A percentile compares a stretch with the other conserved stretches of the same genome.
Evolutionary conservation across 2,113 vertebrate species (phyloP).

Genomic region (Todiramphus chloris): DNA sequence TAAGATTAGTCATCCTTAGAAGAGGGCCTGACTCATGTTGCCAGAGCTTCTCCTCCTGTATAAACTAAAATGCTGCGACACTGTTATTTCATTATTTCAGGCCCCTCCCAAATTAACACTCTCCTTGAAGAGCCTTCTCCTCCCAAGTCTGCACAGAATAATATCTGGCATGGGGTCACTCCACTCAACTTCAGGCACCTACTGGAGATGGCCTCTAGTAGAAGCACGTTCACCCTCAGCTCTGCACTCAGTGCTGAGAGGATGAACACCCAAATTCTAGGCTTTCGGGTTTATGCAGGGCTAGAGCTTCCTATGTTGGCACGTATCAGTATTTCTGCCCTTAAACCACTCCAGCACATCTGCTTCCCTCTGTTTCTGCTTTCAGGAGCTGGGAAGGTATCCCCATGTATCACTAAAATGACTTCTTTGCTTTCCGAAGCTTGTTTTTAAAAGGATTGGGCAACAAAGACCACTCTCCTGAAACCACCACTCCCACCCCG

Average conservation of each 20-base stretch:
- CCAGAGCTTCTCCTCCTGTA: conserved; percentile 30
- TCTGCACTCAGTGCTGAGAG: neutral
- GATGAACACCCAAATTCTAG: neutral
- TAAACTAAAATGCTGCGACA: conserved; percentile 18
- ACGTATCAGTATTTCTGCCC: neutral
- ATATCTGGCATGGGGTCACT: neutral
- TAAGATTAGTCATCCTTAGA: conserved; percentile 57
- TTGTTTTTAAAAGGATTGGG: neutral
- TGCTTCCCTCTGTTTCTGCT: neutral
- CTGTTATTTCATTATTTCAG: conserved; percentile 47
- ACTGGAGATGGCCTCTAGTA: neutral
- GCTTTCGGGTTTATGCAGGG: neutral
- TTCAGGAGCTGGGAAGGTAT: neutral
- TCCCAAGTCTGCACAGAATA: conserved; percentile 29
- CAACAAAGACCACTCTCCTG: neutral
- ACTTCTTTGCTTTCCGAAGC: neutral
- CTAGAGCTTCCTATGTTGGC: neutral
- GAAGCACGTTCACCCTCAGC: neutral
- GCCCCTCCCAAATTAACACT: conserved; percentile 12
- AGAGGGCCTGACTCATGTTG: conserved; percentile 37
- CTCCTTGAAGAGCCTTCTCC: conserved; percentile 43
- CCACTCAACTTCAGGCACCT: neutral
- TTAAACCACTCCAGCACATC: neutral
- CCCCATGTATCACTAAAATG: neutral
- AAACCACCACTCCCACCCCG: neutral